Evolutionary conservation across 2,888 invertebrate species (phyloP), one percentile per base, ranked within the genome.

Genomic region (Brachyptera risi): DNA sequence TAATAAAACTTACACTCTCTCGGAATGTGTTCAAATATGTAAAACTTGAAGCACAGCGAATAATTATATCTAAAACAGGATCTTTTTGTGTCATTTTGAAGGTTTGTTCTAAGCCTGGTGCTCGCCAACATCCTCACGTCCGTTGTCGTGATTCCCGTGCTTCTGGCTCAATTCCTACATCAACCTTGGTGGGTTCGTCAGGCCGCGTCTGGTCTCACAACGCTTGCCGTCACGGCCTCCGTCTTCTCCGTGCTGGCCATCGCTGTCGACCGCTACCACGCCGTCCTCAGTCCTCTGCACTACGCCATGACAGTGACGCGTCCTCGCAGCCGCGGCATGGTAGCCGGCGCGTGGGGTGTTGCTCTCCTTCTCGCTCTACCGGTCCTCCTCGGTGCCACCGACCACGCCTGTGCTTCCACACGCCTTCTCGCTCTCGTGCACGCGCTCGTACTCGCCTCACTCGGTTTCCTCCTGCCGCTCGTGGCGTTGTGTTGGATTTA

Each of bases 251-350:
- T 79, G 17, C 71, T 79, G 5, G 73, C 79, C 58, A 79, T 80
- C 57, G 78, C 79, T 11, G 70, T 78, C 31, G 79, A 79, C 71
- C 72, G 80, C 59, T 79, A 78, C 68, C 75, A 73, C 66, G 79
- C 79, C 4, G 78, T 80, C 21, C 76, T 78, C 17, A 75, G 74
- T 23, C 79, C 80, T 0, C 72, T 80, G 4, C 80, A 79, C 67
- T 80, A 80, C 70, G 74, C 75, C 64, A 78, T 78, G 74, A 74
- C 76, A 4, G 74, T 79, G 47, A 80, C 79, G 0, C 67, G 76
- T 9, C 70, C 71, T 40, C 71, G 78, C 23, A 75, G 76, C 57
- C 70, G 73, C 13, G 67, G 71, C 15, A 73, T 78, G 71, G 77
- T 79, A 35, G 70, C 72, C 1, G 67, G 71, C 2, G 73, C 75